Conservation (phyloP, 2,797 vertebrate genomes). For the Synaphobranchus kaupii region DNA sequence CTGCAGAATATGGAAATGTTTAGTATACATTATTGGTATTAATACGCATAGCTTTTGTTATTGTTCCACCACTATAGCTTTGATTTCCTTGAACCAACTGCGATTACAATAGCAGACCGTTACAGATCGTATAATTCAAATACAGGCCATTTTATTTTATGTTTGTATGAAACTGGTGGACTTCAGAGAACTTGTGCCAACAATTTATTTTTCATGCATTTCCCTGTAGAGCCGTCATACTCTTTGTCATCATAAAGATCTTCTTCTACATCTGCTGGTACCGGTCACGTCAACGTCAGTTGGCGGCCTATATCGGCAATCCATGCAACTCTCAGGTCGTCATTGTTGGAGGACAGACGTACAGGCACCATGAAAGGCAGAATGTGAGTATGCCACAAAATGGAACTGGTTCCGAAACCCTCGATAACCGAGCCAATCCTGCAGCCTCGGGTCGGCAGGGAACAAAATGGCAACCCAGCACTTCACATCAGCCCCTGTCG, state of each 20-base stretch:
- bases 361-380: constrained; percentile 81
- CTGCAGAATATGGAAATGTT: no score
- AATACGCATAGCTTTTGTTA: no score
- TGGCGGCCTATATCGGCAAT: constrained; percentile 81
- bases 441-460: background rate
- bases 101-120: no score
- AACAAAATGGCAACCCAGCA: background rate
- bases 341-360: constrained; percentile 81
- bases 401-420: background rate
- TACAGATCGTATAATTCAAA: no score
- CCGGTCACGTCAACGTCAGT: constrained; percentile 80
- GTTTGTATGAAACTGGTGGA: background rate
- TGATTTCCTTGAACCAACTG: background rate
- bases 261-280: constrained; percentile 88
- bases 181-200: background rate
- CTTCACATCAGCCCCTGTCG: background rate
- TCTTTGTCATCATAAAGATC: constrained; percentile 85
- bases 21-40: no score
- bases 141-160: background rate
- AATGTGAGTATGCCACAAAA: constrained; percentile 68
- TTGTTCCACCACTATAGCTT: no score
- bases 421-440: background rate
- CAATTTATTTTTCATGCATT: background rate
- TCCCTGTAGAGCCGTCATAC: constrained; percentile 76
- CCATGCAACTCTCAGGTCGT: constrained; percentile 83